phyloP scores from a whole-genome alignment of 2,797 vertebrate species.

The Syngnathus rostellatus region DNA sequence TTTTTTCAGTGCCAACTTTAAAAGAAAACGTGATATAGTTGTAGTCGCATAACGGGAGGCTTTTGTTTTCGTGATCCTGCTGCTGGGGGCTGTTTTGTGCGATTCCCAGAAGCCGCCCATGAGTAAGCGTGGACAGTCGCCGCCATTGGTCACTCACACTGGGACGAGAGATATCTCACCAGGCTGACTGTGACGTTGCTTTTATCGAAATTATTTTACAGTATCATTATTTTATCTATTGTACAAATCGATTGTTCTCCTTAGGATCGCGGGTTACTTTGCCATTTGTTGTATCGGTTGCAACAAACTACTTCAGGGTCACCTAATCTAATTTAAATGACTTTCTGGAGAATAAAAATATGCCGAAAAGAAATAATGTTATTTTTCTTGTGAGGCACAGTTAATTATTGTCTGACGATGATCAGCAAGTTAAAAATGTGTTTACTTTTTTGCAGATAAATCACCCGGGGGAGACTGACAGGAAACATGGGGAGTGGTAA shows the following conservation, averaged over 20 bases:
- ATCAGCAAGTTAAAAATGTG: conserved; percentile 12
- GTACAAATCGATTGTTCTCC: not conserved
- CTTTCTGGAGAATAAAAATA: not conserved
- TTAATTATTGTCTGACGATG: conserved; percentile 11
- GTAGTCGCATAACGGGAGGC: not conserved
- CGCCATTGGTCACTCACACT: conserved; percentile 44
- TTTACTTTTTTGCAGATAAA: conserved; percentile 36
- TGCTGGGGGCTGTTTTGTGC: conserved; percentile 31
- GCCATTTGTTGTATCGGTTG: not conserved
- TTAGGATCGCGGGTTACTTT: not conserved
- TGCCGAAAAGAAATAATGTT: not conserved
- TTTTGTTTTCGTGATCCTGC: conserved; percentile 9
- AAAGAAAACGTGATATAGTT: not conserved
- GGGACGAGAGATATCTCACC: conserved; percentile 11
- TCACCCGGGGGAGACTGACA: conserved; percentile 26
- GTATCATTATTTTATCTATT: not conserved
- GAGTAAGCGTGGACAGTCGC: conserved; percentile 23
- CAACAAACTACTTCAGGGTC: not conserved
- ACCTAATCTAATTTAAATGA: not conserved
- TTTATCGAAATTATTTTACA: not conserved
- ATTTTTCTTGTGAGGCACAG: not conserved
- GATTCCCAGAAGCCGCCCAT: conserved; percentile 20
- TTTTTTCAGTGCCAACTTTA: not conserved
- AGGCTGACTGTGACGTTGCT: not conserved
- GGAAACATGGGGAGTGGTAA: conserved; percentile 62